Base-by-base conservation (phyloP, 2,888 invertebrate species). In the Tipula helvola region DNA sequence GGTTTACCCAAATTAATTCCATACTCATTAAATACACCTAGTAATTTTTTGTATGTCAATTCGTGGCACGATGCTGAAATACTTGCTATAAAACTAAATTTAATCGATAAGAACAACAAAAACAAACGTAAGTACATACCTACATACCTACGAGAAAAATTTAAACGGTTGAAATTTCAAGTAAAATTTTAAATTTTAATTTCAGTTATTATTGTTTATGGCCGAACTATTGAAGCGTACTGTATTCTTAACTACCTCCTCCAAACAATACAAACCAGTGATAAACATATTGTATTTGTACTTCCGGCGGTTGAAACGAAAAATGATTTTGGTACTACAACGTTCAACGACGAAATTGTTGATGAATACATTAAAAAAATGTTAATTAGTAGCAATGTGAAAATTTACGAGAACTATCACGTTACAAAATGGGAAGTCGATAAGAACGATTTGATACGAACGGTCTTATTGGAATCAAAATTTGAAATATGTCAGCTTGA, bases 31-130 rank as follows among this genome's bases (percentile, higher is more conserved):
- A 84, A 7, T 1, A 88, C 92, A 87, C 95, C 95, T 0, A 91
- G 92, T 1, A 95, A 95, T 89, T 93, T 95, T 13, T 94, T 95
- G 88, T 91, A 93, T 1, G 90, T 95, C 28, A 95, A 95, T 89
- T 92, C 92, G 18, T 91, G 93, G 18, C 88, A 89, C 0, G 94
- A 95, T 87, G 95, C 94, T 0, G 86, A 87, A 47, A 85, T 87
- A 16, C 36, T 87, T 10, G 18, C 1, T 3, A 71, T 71, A 18
- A 71, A 71, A 10, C 28, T 71, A 2, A 28, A 28, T 28, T 71
- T 71, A 28, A 10, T 71, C 28, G 71, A 71, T 10, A 28, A 28
- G 2, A 28, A 28, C n/a, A n/a, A 71, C 12, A 71, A 71, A 28
- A 28, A 10, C 2, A 71, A 71, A 3, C 71, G 71, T 28, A 52